Base-by-base conservation (phyloP, 1,140 invertebrate species). In the Hermetia illucens region DNA sequence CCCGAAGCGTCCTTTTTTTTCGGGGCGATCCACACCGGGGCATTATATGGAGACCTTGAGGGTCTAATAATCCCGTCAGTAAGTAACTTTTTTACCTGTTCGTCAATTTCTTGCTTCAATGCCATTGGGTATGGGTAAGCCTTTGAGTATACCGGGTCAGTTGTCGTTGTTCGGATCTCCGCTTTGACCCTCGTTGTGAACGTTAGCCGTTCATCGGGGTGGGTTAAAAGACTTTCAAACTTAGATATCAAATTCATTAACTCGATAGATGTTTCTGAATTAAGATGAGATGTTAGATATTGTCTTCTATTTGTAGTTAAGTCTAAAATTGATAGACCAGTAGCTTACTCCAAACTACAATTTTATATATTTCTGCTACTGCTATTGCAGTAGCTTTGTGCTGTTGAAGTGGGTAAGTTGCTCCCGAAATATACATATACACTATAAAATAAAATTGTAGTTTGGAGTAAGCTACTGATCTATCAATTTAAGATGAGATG, bases 1-100 rank as follows among this genome's bases (percentile, higher is more conserved):
- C 44, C 42, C 17, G 33, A 41, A 9, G 42, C 49, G 25, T 47
- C 38, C 10, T 25, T 10, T 38, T 54, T 54, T 38, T 55, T 31
- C 21, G 44, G 47, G 5, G 48, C 47, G 21, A 55, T 24, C 45
- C 39, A 48, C 8, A 52, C 35, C 5, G 35, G 40, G 29, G 41
- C 27, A 9, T 20, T 27, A 20, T 25, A 42, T 21, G 40, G 40
- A 16, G 39, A 42, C 10, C 5, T 34, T 17, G 41, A 37, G 2
- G 18, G 22, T 40, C 18, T n/a, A 15, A 38, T 32, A 9, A 43
- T 39, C 10, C n/a, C 19, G 10, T 27, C 24, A 8, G 24, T 13
- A 27, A 27, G 24, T 27, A 27, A 13, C 13, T 27, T 27, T 9
- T 27, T 13, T 27, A 27, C 13, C 24, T 27, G 24, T 27, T 27